These are phyloP conservation scores for Trichosurus vulpecula DNA, from an alignment of 2,797 vertebrate species.

Conservation along the genomic window DNA sequence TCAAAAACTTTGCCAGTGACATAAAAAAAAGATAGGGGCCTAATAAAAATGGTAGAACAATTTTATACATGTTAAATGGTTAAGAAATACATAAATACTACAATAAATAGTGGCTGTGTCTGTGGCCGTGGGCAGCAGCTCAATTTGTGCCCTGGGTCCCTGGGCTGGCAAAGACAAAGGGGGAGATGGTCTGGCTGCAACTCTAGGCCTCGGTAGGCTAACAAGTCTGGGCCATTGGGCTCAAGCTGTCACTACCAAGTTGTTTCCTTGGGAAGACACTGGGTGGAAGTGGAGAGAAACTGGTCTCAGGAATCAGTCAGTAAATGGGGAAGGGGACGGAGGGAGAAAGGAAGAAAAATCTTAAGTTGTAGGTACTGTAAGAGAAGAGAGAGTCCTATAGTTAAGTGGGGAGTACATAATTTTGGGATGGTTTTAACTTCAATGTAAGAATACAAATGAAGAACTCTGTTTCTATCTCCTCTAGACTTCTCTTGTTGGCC, in stretches of 20 bases:
- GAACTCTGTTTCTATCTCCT: constrained; percentile 32
- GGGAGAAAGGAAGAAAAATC: not conserved
- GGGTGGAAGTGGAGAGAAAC: not conserved
- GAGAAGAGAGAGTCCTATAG: not conserved
- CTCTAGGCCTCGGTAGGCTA: not conserved
- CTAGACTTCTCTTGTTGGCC: constrained; percentile 16
- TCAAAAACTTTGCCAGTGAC: not conserved
- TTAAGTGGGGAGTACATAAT: not conserved
- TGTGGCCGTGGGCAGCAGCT: not conserved
- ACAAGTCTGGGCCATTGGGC: not conserved
- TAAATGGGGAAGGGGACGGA: not conserved
- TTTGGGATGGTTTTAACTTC: not conserved
- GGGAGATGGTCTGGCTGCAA: not conserved
- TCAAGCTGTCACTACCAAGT: not conserved
- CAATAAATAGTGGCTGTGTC: not conserved
- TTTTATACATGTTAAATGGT: not conserved
- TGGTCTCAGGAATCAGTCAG: not conserved
- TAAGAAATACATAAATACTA: not conserved
- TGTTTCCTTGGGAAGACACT: not conserved
- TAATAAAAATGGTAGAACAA: not conserved
- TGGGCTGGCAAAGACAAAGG: not conserved
- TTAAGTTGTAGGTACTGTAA: not conserved
- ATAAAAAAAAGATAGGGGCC: not conserved
- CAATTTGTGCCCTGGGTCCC: not conserved
- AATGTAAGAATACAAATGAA: not conserved